A percentile compares a stretch with the other conserved stretches of the same genome.
These are phyloP conservation scores for Dasypus novemcinctus DNA, from an alignment of 2,113 vertebrate genomes.

Conservation along the genomic window DNA sequence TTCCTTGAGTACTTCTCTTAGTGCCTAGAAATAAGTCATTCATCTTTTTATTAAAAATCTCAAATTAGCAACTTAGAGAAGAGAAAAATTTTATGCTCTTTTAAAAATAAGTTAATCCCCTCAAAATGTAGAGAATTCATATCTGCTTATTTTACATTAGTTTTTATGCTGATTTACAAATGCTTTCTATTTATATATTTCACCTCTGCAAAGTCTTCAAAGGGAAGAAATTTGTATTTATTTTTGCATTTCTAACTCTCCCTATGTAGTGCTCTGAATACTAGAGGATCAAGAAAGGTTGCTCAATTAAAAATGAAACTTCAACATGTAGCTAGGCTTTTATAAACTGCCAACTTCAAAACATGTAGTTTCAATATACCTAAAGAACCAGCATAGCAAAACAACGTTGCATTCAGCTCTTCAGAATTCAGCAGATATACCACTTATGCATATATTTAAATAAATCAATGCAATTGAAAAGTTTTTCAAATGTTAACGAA, in stretches of 20 bases:
- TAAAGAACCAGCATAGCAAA: not conserved
- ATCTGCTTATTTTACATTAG: not conserved
- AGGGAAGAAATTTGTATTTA: not conserved
- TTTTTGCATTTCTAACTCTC: not conserved
- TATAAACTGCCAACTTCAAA: slow-evolving; percentile 26
- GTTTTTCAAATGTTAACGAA: not conserved
- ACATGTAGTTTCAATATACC: not conserved
- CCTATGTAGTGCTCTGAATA: not conserved
- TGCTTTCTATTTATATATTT: not conserved
- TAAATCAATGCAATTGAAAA: not conserved
- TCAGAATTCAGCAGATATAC: not conserved
- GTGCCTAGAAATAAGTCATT: slow-evolving; percentile 85
- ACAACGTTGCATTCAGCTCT: slow-evolving; percentile 9
- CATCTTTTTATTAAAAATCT: slow-evolving; percentile 41
- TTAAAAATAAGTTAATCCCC: slow-evolving; percentile 22
- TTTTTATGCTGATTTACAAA: slow-evolving; percentile 49
- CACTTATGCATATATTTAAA: not conserved
- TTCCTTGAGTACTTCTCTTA: slow-evolving; percentile 91
- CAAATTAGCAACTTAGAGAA: slow-evolving; percentile 38
- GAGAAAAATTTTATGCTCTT: not conserved
- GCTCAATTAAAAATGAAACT: slow-evolving; percentile 20
- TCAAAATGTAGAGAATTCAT: not conserved
- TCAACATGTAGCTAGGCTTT: not conserved
- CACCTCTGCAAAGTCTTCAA: not conserved
- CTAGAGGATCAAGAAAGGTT: not conserved